phyloP scores from a whole-genome alignment of 2,797 vertebrate genomes.

The Macropus fuliginosus region DNA sequence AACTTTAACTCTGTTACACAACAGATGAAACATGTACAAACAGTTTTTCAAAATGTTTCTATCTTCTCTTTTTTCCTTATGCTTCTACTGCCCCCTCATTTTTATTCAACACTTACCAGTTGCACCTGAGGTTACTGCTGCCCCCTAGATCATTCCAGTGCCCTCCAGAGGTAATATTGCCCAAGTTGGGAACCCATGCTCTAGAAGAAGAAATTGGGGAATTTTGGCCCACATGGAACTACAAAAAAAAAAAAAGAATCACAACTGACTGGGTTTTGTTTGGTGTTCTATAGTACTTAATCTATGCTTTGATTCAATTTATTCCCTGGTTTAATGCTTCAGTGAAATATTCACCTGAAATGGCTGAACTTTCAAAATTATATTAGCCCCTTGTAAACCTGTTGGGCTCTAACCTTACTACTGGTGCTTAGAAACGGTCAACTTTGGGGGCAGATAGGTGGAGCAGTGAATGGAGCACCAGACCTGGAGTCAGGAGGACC shows the following conservation, averaged over 20 bases:
- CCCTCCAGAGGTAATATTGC: no score
- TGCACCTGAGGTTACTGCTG: no score
- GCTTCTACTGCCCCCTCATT: no score
- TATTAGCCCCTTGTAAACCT: neutral
- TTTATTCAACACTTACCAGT: no score
- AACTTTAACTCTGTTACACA: no score
- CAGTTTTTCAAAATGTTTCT: no score
- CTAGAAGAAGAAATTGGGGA: conserved; percentile 2
- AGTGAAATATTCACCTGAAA: neutral
- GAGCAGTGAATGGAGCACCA: neutral
- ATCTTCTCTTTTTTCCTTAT: no score
- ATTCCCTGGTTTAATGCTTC: neutral
- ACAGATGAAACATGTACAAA: no score
- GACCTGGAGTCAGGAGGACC: neutral
- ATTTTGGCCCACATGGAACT: conserved; percentile 11
- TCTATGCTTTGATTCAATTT: neutral
- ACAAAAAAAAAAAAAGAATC: neutral
- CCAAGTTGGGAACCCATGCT: no score
- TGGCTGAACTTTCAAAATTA: neutral
- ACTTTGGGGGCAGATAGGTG: neutral
- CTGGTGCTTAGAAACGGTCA: neutral
- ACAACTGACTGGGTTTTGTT: neutral
- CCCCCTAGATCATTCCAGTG: no score
- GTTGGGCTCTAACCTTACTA: neutral
- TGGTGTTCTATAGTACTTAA: neutral